These are phyloP conservation scores for Loris lydekkerianus DNA, from an alignment of 2,797 vertebrate species.

Conservation along the genomic window DNA sequence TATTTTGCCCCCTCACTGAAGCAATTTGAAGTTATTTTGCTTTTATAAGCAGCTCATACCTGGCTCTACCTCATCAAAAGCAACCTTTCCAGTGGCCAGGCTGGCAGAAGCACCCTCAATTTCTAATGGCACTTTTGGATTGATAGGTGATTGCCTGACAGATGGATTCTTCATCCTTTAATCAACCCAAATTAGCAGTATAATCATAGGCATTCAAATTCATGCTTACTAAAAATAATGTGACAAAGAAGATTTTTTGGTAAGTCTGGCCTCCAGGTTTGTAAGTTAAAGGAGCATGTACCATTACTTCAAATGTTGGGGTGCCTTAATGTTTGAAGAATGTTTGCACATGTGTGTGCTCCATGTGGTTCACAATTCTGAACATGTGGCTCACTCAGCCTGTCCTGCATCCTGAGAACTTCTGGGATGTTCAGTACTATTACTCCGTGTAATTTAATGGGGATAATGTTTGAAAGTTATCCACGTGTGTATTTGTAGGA, in stretches of 20 bases:
- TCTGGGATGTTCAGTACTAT: neutral
- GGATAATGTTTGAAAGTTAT: neutral
- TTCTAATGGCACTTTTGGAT: neutral
- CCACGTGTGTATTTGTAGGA: neutral
- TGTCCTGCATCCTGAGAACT: neutral
- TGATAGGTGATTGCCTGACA: neutral
- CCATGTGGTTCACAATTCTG: neutral
- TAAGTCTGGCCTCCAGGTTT: neutral
- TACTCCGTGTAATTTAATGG: neutral
- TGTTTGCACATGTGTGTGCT: neutral
- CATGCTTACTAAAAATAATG: neutral
- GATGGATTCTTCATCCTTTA: neutral
- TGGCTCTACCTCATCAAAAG: neutral
- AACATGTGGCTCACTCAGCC: neutral
- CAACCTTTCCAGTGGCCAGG: neutral
- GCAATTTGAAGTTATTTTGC: neutral
- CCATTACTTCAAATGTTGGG: neutral
- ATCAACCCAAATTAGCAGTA: neutral
- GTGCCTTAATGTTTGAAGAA: neutral
- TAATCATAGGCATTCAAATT: neutral
- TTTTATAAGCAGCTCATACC: neutral
- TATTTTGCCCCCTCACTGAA: neutral
- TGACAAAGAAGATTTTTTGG: neutral
- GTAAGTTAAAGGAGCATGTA: neutral
- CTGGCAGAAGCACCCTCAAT: neutral